Evolutionary conservation across 2,888 invertebrate species (phyloP), one percentile per base, ranked within the genome.

Genomic region (Miltochrista miniata): DNA sequence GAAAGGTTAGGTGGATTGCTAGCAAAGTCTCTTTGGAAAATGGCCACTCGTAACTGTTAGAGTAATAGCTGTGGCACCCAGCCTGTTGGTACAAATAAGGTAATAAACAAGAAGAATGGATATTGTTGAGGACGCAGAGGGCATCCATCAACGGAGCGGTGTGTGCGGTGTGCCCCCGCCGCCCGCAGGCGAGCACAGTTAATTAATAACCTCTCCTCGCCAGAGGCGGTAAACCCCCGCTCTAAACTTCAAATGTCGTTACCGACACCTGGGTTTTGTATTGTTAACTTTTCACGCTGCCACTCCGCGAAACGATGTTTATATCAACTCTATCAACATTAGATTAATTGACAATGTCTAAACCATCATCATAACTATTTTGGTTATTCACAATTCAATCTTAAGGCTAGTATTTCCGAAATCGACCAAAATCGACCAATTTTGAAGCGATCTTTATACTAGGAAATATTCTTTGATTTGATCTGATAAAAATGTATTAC

Each of bases 31-130:
- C 50, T 56, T 63, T 54, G 47, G 54, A 54, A 55, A 61, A 66
- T 52, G 48, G 56, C 48, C 47, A 54, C 48, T 50, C 30, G 42
- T 56, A 60, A 51, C 56, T 56, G 63, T 60, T 59, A 49, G 54
- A 63, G 53, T 52, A 51, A 58, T 68, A 44, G 37, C 30, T 54
- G 56, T 50, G 51, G 60, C 54, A 49, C 52, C 45, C 37, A 54
- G 42, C 46, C 59, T 52, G 59, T 64, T 51, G 42, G 59, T 64
- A 74, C 65, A 70, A 73, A 74, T 72, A 70, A 72, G 64, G 67
- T 66, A 65, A 70, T 74, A 74, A 76, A 73, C 65, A 59, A 69
- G 72, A 76, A 62, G 51, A 64, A 74, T 74, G 67, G 68, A 72
- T 67, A 63, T 60, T 56, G 61, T 64, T 54, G 57, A 66, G 66